Percentiles rank a stretch among this genome's conserved stretches.
Conservation (phyloP, 2,888 invertebrate genomes). For the Andrena trimmerana region DNA sequence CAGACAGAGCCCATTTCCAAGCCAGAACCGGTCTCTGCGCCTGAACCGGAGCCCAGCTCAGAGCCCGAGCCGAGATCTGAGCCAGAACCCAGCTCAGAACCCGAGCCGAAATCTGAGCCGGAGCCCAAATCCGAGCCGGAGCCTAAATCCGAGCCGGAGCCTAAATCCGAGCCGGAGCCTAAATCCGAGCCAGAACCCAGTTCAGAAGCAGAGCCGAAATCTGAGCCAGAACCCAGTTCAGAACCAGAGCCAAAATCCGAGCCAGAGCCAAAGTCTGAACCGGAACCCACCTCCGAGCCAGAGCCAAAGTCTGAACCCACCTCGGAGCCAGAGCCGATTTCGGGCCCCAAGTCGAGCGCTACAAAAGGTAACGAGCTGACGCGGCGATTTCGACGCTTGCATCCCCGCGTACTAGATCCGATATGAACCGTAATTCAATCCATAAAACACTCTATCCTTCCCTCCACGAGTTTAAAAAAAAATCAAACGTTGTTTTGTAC, state of each 20-base stretch:
- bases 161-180: conserved; percentile 79
- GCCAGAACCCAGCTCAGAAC: conserved; percentile 84
- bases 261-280: conserved; percentile 79
- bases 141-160: conserved; percentile 80
- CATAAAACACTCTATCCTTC: not conserved
- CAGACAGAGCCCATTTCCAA: conserved; percentile 83
- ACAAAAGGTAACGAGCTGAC: conserved; percentile 79
- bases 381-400: conserved; percentile 60
- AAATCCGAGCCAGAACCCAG: conserved; percentile 84
- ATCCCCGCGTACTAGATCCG: conserved; percentile 39
- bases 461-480: not conserved
- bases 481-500: not conserved
- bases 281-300: conserved; percentile 83
- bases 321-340: conserved; percentile 80
- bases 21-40: conserved; percentile 84
- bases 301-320: conserved; percentile 84
- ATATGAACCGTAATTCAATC: not conserved
- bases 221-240: conserved; percentile 81
- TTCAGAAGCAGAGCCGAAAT: conserved; percentile 81
- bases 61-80: conserved; percentile 79
- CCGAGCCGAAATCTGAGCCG: conserved; percentile 84
- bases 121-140: conserved; percentile 82
- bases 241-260: conserved; percentile 84
- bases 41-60: conserved; percentile 85
- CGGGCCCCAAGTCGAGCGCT: conserved; percentile 77